Evolutionary conservation across 2,888 invertebrate species (phyloP).

Genomic region (Epistrophella euchroma): DNA sequence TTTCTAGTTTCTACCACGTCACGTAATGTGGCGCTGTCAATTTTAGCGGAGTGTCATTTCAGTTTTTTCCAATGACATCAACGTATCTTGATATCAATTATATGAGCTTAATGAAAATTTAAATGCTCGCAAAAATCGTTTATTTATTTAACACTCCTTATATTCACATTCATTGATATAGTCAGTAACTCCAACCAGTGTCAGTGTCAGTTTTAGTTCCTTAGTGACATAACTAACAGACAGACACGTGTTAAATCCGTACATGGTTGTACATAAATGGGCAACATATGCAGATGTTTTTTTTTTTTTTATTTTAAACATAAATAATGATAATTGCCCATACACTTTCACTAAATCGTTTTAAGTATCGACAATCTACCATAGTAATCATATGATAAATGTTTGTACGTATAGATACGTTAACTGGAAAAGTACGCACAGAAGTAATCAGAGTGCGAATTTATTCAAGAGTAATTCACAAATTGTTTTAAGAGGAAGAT

Average conservation of each 20-base stretch:
- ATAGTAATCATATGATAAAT: not conserved
- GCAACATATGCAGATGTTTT: not conserved
- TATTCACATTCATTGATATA: not conserved
- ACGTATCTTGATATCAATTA: not conserved
- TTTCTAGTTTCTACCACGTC: not conserved
- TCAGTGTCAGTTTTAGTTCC: too few species aligned
- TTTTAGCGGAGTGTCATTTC: not conserved
- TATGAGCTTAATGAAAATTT: not conserved
- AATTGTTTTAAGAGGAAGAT: too few species aligned
- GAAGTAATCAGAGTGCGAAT: too few species aligned
- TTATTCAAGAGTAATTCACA: too few species aligned
- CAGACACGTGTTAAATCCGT: not conserved
- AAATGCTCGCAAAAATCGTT: not conserved
- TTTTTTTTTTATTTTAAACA: not conserved
- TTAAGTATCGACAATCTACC: not conserved
- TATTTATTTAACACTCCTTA: conserved; percentile 1
- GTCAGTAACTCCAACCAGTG: not conserved
- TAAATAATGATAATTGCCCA: not conserved
- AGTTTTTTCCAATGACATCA: not conserved
- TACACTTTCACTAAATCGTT: not conserved
- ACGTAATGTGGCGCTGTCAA: not conserved
- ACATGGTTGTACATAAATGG: not conserved
- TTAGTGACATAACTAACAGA: not conserved
- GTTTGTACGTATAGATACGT: too few species aligned
- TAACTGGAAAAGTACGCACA: too few species aligned